Conservation (phyloP, 1,140 invertebrate genomes). For the Megathymus violae region DNA sequence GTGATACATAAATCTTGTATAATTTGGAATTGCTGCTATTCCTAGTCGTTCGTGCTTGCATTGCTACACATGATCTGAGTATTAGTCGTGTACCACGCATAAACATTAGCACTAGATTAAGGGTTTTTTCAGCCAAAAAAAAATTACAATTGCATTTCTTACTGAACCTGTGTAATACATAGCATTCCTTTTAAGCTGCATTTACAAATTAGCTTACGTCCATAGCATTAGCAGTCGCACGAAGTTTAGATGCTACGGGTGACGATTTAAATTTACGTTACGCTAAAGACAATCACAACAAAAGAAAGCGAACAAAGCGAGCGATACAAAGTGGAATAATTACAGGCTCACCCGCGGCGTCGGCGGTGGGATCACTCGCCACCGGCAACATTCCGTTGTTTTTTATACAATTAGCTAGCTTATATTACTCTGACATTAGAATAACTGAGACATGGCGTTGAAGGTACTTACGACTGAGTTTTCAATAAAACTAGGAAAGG, state of each 20-base stretch:
- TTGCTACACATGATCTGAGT: too few species aligned
- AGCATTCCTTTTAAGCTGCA: too few species aligned
- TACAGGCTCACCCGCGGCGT: constrained; percentile 48
- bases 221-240: constrained; percentile 4
- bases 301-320: constrained; percentile 53
- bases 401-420: constrained; percentile 66
- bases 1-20: too few species aligned
- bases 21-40: too few species aligned
- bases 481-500: too few species aligned
- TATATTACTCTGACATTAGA: constrained; percentile 46
- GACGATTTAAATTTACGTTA: constrained; percentile 50
- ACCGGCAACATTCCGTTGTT: constrained; percentile 45
- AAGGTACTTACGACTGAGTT: too few species aligned
- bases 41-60: too few species aligned
- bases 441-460: constrained; percentile 42
- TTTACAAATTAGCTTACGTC: not conserved
- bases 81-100: too few species aligned
- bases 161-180: too few species aligned
- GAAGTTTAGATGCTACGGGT: constrained; percentile 28
- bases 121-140: too few species aligned
- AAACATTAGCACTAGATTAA: too few species aligned
- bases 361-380: constrained; percentile 39
- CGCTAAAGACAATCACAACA: constrained; percentile 62
- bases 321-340: constrained; percentile 65
- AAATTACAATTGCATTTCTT: too few species aligned